phyloP scores from a whole-genome alignment of 2,797 vertebrate genomes.

The Acanthornis magna region DNA sequence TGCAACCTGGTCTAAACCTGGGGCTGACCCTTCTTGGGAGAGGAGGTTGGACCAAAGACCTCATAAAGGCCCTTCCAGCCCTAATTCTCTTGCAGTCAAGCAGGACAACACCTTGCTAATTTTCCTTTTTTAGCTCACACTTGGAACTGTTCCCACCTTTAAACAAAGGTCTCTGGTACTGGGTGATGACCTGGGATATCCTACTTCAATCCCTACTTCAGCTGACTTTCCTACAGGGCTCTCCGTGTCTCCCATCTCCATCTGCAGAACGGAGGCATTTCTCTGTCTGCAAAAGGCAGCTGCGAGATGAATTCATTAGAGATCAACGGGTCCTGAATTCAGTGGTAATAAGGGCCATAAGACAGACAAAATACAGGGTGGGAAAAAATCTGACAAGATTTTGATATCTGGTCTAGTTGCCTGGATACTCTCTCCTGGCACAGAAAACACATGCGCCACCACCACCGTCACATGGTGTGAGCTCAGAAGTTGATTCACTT shows the following conservation, averaged over 20 bases:
- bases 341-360: not conserved
- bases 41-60: not conserved
- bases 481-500: constrained; percentile 60
- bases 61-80: not conserved
- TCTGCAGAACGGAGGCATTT: not conserved
- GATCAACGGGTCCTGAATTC: not conserved
- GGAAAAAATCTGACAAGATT: constrained; percentile 24
- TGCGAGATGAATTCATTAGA: not conserved
- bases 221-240: fast-evolving
- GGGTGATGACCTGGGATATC: not conserved
- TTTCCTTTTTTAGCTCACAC: not conserved
- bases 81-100: not conserved
- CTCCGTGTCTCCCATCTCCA: not conserved
- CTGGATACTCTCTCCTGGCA: constrained; percentile 57
- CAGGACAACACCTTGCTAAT: not conserved
- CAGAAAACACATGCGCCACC: not conserved
- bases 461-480: constrained; percentile 27
- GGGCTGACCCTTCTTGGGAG: not conserved
- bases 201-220: not conserved
- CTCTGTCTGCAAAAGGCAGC: not conserved
- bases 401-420: constrained; percentile 58
- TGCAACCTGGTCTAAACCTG: not conserved
- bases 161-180: not conserved
- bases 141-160: not conserved
- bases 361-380: constrained; percentile 46